phyloP scores from a whole-genome alignment of 2,113 vertebrate species.

The Dromaius novaehollandiae region DNA sequence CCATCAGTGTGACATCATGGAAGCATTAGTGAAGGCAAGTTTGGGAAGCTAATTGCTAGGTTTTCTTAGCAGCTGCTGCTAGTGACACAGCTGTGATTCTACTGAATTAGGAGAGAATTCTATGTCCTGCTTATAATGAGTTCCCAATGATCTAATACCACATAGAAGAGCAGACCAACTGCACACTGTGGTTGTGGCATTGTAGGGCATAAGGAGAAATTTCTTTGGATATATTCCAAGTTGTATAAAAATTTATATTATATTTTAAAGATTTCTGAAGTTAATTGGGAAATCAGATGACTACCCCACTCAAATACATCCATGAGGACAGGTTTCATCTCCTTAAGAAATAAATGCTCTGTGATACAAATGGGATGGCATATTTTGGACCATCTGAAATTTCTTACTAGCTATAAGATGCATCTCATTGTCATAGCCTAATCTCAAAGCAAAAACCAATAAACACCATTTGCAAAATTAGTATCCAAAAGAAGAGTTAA shows the following conservation, averaged over 20 bases:
- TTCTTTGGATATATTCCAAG: background rate
- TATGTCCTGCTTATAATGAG: background rate
- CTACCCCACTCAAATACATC: background rate
- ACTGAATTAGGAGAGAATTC: background rate
- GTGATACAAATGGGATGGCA: background rate
- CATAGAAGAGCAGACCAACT: background rate
- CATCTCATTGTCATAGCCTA: background rate
- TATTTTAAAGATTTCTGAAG: background rate
- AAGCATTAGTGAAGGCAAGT: background rate
- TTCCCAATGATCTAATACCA: background rate
- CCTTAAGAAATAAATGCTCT: background rate
- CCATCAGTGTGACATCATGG: background rate
- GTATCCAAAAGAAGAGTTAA: background rate
- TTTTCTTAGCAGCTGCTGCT: background rate
- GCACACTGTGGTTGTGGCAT: background rate
- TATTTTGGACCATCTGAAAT: background rate
- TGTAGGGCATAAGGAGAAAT: background rate
- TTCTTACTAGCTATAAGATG: background rate
- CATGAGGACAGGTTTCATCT: background rate
- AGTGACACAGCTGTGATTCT: background rate
- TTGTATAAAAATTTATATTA: background rate
- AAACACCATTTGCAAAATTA: background rate
- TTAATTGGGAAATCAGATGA: background rate
- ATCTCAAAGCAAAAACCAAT: background rate
- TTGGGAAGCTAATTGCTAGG: background rate